A percentile compares a stretch with the other conserved stretches of the same genome.
Conservation (phyloP, 2,113 vertebrate species). For the Peromyscus californicus region DNA sequence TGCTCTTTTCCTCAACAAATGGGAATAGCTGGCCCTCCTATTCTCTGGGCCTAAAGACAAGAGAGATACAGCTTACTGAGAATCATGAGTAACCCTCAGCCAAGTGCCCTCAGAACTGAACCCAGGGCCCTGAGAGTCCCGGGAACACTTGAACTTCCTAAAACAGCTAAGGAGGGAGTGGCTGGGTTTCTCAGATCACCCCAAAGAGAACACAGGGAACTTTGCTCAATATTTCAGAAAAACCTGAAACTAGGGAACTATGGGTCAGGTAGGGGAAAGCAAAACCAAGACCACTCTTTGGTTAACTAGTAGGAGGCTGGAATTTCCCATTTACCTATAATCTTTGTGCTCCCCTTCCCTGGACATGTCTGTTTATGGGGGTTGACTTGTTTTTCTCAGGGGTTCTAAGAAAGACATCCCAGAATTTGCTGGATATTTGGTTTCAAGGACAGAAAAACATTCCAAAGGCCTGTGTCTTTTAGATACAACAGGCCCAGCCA, state of each 20-base stretch:
- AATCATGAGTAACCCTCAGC: neutral
- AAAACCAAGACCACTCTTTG: neutral
- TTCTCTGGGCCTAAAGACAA: neutral
- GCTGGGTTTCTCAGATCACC: neutral
- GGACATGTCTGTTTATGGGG: slow-evolving; percentile 38
- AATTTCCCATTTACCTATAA: slow-evolving; percentile 36
- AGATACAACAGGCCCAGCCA: slow-evolving; percentile 53
- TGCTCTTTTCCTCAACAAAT: neutral
- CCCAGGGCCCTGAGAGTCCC: neutral
- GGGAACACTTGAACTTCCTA: neutral
- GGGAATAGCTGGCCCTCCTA: neutral
- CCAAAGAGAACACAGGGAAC: neutral
- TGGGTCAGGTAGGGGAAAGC: neutral
- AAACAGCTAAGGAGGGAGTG: neutral
- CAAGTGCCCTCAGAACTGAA: neutral
- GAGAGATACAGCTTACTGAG: neutral
- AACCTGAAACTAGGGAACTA: neutral
- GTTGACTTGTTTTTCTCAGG: neutral
- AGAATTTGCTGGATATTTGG: slow-evolving; percentile 36
- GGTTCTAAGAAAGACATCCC: slow-evolving; percentile 44
- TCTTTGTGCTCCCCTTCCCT: neutral
- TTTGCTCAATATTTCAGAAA: slow-evolving; percentile 32
- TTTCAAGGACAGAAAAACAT: slow-evolving; percentile 20
- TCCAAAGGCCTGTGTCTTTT: slow-evolving; percentile 45
- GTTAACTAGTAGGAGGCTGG: neutral